These are phyloP conservation scores for Pogonocherus hispidulus DNA, from an alignment of 2,888 invertebrate genomes.

Conservation along the genomic window DNA sequence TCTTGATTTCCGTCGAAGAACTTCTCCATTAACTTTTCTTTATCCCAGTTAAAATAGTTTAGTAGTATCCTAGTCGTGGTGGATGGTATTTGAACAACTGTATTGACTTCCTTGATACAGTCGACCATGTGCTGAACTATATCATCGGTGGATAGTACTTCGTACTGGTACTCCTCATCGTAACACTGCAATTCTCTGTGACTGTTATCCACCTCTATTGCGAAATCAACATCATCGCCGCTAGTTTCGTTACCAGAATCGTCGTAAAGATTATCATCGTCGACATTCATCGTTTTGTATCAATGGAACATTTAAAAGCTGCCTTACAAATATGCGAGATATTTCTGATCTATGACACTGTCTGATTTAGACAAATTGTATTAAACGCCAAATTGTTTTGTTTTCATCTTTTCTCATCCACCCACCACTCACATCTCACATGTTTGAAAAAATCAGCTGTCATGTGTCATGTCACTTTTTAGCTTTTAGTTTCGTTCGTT, in stretches of 20 bases:
- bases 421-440: slow-evolving; percentile 44
- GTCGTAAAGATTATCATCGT: slow-evolving; percentile 90
- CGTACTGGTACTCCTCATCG: slow-evolving; percentile 93
- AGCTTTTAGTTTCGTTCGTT: not conserved
- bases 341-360: slow-evolving; percentile 46
- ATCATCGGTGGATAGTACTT: slow-evolving; percentile 95
- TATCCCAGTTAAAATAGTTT: slow-evolving; percentile 99
- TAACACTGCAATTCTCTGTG: slow-evolving; percentile 85
- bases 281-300: slow-evolving; percentile 83
- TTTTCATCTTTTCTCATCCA: slow-evolving; percentile 39
- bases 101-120: slow-evolving; percentile 97
- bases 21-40: slow-evolving; percentile 97
- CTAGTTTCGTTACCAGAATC: slow-evolving; percentile 95
- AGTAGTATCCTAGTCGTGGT: slow-evolving; percentile 93
- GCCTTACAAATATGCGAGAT: slow-evolving; percentile 33
- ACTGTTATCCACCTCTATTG: slow-evolving; percentile 86
- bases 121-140: slow-evolving; percentile 98
- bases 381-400: slow-evolving; percentile 49
- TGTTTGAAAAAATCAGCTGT: slow-evolving; percentile 37
- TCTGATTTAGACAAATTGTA: slow-evolving; percentile 51
- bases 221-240: slow-evolving; percentile 95
- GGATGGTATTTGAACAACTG: slow-evolving; percentile 91
- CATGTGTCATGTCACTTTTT: not conserved
- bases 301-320: slow-evolving; percentile 37
- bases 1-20: slow-evolving; percentile 97